phyloP scores from a whole-genome alignment of 2,888 invertebrate species.

The Plagiodera versicolora region DNA sequence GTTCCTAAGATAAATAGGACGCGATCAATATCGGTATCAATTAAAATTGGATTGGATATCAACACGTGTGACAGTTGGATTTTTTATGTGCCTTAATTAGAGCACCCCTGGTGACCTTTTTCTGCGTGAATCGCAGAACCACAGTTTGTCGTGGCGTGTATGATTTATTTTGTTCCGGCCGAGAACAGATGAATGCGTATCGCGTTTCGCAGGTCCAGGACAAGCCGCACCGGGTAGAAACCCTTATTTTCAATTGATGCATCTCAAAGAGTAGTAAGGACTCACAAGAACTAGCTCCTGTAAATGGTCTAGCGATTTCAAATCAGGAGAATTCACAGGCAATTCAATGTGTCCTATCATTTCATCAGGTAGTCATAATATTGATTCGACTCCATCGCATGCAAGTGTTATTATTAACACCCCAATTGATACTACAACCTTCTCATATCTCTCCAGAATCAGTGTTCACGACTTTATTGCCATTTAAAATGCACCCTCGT shows the following conservation, averaged over 20 bases:
- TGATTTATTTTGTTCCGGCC: conserved; percentile 2
- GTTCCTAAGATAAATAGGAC: conserved; percentile 7
- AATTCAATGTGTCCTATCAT: too few relatives aligned
- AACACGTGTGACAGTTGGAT: conserved; percentile 21
- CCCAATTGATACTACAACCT: too few relatives aligned
- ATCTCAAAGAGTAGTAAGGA: too few relatives aligned
- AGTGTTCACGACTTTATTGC: too few relatives aligned
- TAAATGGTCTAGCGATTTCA: too few relatives aligned
- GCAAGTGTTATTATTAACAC: too few relatives aligned
- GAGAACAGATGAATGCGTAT: background rate
- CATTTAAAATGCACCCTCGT: too few relatives aligned
- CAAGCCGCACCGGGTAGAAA: background rate
- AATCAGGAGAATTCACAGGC: too few relatives aligned
- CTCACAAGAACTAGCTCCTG: too few relatives aligned
- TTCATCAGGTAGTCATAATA: too few relatives aligned
- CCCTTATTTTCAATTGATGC: background rate
- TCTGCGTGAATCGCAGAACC: background rate
- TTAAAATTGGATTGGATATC: conserved; percentile 28
- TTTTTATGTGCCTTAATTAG: conserved; percentile 25
- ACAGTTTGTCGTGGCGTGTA: conserved; percentile 1
- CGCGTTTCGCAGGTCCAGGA: background rate
- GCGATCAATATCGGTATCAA: conserved; percentile 24
- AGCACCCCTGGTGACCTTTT: conserved; percentile 7
- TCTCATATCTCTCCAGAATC: too few relatives aligned
- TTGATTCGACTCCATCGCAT: too few relatives aligned